Base-by-base conservation (phyloP, 2,797 vertebrate genomes). In the Pampus argenteus region DNA sequence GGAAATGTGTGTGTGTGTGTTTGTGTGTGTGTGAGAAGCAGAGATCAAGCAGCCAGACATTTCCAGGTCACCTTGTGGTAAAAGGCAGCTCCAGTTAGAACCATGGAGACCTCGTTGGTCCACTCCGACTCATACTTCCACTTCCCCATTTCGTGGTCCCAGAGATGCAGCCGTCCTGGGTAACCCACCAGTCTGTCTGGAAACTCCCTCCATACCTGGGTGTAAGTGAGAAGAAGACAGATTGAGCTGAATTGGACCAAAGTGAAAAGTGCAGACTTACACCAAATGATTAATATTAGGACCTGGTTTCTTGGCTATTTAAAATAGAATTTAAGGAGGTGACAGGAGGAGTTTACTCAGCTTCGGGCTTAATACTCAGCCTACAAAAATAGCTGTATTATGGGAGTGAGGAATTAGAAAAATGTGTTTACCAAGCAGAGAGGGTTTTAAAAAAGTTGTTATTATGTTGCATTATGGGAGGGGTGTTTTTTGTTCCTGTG, bases 91-190 rank as follows among this genome's bases (percentile, higher is more conserved):
- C 98, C 98, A 0, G 98, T 99, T 50, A 99, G 93, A 64, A 99
- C 98, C 98, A 99, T 99, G 38, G 98, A 99, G 51, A 99, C 98
- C 89, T 99, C 98, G 2, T 99, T 99, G 57, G 98, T 99, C 98
- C 98, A 99, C 84, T 99, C 98, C 0, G 98, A 99, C 87, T 99
- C 98, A 0, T 99, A 99, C 79, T 99, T 99, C 98, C 98, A 99
- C 83, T 99, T 99, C 74, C 90, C 97, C 96, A 97, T 98, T 89
- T 99, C 98, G 3, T 99, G 98, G 91, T 99, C 98, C 98, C 98
- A 99, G 64, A 99, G 95, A 85, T 99, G 98, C 60, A 99, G 94
- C 14, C 98, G 96, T 6, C 98, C 98, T 0, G 98, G 98, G 77
- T 99, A 99, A 6, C 98, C 98, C 78, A 99, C 98, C 84, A 99